Base-by-base conservation (phyloP, 2,888 invertebrate genomes). In the Stegana nigrithorax region DNA sequence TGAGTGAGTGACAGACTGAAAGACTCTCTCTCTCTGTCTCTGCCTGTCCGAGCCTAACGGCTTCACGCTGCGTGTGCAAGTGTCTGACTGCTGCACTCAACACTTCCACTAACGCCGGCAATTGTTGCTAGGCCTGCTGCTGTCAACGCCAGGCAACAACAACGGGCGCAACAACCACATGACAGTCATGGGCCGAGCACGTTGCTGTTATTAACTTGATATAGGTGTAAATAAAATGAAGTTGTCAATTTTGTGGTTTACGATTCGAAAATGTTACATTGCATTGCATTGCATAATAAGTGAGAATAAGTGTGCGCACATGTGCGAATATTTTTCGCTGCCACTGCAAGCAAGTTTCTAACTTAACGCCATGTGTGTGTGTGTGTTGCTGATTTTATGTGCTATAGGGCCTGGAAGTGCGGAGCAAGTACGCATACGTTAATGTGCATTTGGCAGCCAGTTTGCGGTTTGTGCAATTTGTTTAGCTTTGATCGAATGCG, bases 141-240 rank as follows among this genome's bases (percentile, higher is more conserved):
- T 17, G 17, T 39, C 39, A 39, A 39, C 39, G 17, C 39, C 17
- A 14, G 12, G 14, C 14, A n/a, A 39, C 14, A 10, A 32, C 32
- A 14, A 14, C 39, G 12, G 17, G 17, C 2, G 7, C 17, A 39
- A 39, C 14, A 39, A 10, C 32, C n/a, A 14, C 39, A 39, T 39
- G 39, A 45, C 21, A 21, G 45, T 17, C 45, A 45, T 45, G 19
- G 25, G 25, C 39, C 26, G 66, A 57, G 50, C 67, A 68, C 63
- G 63, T 70, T 66, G 65, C 44, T 47, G 64, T 71, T 66, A 72
- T 72, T 70, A 68, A 65, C 66, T 66, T 64, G 67, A 69, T 64
- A 61, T 66, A 66, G 65, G 65, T 62, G 70, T 67, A 56, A 63
- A 68, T 67, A 61, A 72, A 71, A 70, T 71, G 64, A 73, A 71